Percentiles rank a stretch among this genome's conserved stretches.
These are phyloP conservation scores for Pseudomugil tenellus DNA, from an alignment of 2,797 vertebrate genomes.

Conservation along the genomic window DNA sequence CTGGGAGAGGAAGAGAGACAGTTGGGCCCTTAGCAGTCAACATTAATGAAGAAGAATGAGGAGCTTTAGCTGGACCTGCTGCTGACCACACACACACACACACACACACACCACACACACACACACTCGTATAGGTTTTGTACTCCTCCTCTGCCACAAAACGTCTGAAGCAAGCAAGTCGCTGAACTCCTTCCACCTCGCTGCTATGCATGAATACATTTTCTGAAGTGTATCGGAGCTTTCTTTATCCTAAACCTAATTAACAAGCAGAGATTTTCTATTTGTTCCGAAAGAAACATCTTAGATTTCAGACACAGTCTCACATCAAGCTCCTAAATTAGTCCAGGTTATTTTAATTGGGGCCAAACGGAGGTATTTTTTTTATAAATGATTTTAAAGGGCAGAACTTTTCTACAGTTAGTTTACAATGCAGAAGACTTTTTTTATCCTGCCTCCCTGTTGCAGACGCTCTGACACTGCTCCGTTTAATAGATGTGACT, in stretches of 20 bases:
- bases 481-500: conserved; percentile 26
- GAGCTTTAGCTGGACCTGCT: conserved; percentile 51
- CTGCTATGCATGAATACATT: conserved; percentile 46
- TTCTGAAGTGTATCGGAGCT: conserved; percentile 39
- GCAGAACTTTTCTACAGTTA: conserved; percentile 49
- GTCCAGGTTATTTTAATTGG: conserved; percentile 57
- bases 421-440: conserved; percentile 30
- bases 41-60: conserved; percentile 80
- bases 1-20: conserved; percentile 26
- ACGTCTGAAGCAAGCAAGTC: conserved; percentile 30
- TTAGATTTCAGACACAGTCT: conserved; percentile 27
- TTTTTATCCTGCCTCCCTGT: conserved; percentile 32
- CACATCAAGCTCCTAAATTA: conserved; percentile 42
- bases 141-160: conserved; percentile 37
- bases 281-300: conserved; percentile 40
- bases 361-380: conserved; percentile 48
- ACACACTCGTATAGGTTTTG: conserved; percentile 17
- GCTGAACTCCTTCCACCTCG: conserved; percentile 31
- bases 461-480: conserved; percentile 28
- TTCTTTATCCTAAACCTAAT: conserved; percentile 58
- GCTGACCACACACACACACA: conserved; percentile 51
- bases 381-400: conserved; percentile 39
- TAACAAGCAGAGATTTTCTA: conserved; percentile 47
- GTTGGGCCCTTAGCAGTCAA: conserved; percentile 60
- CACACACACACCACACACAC: conserved; percentile 27